A percentile compares a stretch with the other conserved stretches of the same genome.
Conservation (phyloP, 1,140 invertebrate species). For the Drosophila bocki region DNA sequence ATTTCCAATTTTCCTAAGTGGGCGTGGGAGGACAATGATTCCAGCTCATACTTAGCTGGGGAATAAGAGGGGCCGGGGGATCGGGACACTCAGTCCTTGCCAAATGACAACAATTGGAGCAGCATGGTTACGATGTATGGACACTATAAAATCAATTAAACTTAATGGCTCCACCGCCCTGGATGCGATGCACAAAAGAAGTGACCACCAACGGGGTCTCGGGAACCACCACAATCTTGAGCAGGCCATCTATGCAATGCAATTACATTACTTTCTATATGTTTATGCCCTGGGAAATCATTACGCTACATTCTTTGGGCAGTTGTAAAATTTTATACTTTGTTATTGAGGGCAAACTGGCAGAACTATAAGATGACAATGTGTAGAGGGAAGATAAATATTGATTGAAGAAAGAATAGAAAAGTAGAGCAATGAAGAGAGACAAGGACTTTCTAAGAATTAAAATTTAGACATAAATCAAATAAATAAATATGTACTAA, state of each 20-base stretch:
- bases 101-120: conserved; percentile 23
- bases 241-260: conserved; percentile 29
- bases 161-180: conserved; percentile 54
- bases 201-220: conserved; percentile 13
- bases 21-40: conserved; percentile 29
- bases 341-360: conserved; percentile 1
- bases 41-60: conserved; percentile 24
- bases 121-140: conserved; percentile 40
- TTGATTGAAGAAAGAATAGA: background rate
- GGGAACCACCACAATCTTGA: conserved; percentile 1
- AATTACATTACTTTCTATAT: conserved; percentile 49
- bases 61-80: background rate
- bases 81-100: conserved; percentile 12
- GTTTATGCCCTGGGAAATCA: conserved; percentile 19
- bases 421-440: background rate
- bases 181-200: conserved; percentile 46
- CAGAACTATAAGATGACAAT: conserved; percentile 7
- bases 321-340: conserved; percentile 15
- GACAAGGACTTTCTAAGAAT: background rate
- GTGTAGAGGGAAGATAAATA: background rate
- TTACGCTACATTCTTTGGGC: conserved; percentile 11
- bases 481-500: no score
- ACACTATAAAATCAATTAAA: conserved; percentile 72
- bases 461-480: background rate
- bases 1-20: conserved; percentile 69